Conservation (phyloP, 2,888 invertebrate species). For the Taenaris catops region DNA sequence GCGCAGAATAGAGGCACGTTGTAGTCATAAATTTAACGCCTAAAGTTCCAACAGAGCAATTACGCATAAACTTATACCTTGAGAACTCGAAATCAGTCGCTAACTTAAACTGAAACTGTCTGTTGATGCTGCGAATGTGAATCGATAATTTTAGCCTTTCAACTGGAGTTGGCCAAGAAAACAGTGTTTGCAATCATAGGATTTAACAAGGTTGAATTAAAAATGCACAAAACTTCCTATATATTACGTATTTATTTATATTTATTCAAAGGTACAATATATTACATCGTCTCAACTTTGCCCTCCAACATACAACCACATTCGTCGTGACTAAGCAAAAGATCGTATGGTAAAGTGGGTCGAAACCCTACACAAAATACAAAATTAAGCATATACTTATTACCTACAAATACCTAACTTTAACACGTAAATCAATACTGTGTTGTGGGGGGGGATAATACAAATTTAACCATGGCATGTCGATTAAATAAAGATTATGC, state of each 20-base stretch:
- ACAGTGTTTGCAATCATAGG: constrained; percentile 1
- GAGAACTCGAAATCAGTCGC: too few species aligned
- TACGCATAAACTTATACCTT: too few species aligned
- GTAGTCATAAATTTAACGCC: too few species aligned
- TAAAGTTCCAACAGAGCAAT: too few species aligned
- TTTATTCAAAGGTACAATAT: constrained; percentile 78
- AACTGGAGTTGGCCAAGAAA: too few species aligned
- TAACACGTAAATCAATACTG: constrained; percentile 75
- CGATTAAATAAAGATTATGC: constrained; percentile 68
- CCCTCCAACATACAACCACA: constrained; percentile 58
- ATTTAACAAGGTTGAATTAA: constrained; percentile 15
- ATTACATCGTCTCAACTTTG: constrained; percentile 73
- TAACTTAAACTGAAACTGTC: too few species aligned
- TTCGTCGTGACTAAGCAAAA: constrained; percentile 71
- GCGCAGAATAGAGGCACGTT: too few species aligned
- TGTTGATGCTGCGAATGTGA: too few species aligned
- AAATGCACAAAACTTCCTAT: constrained; percentile 44
- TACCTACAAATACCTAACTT: constrained; percentile 54
- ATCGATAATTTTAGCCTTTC: too few species aligned
- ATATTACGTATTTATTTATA: constrained; percentile 79
- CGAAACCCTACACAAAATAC: constrained; percentile 64
- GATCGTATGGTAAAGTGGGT: constrained; percentile 66
- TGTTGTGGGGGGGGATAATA: constrained; percentile 59
- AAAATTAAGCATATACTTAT: constrained; percentile 73
- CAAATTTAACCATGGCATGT: constrained; percentile 54